These are phyloP conservation scores for Crioceris asparagi DNA, from an alignment of 2,888 invertebrate species.

Conservation along the genomic window DNA sequence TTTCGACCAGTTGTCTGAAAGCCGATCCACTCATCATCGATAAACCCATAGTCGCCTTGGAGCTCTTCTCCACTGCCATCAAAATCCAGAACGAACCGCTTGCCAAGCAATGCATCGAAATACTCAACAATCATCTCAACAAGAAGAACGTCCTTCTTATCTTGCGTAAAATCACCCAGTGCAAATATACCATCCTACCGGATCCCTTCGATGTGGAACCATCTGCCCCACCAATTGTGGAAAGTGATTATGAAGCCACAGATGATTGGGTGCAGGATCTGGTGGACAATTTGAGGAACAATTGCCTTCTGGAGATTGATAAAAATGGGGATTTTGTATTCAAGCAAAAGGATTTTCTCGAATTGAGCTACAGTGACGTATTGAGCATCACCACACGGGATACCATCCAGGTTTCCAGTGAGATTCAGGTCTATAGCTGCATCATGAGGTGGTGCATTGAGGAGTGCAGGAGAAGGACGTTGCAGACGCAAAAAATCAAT, in stretches of 20 bases:
- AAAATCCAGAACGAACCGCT: slow-evolving; percentile 62
- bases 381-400: slow-evolving; percentile 55
- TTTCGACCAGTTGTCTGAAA: slow-evolving; percentile 31
- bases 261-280: slow-evolving; percentile 30
- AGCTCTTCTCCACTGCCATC: slow-evolving; percentile 62
- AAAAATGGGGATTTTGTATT: slow-evolving; percentile 45
- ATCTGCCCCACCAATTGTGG: slow-evolving; percentile 34
- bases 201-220: slow-evolving; percentile 30
- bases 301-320: slow-evolving; percentile 55
- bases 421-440: slow-evolving; percentile 51
- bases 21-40: slow-evolving; percentile 31
- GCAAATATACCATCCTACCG: slow-evolving; percentile 27
- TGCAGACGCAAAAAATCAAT: slow-evolving; percentile 42
- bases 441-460: slow-evolving; percentile 50
- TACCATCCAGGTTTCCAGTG: slow-evolving; percentile 52
- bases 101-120: slow-evolving; percentile 55
- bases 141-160: slow-evolving; percentile 55
- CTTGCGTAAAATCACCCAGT: slow-evolving; percentile 43
- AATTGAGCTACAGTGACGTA: slow-evolving; percentile 54
- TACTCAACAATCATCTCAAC: slow-evolving; percentile 53
- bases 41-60: slow-evolving; percentile 47
- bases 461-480: slow-evolving; percentile 44
- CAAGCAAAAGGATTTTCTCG: slow-evolving; percentile 45
- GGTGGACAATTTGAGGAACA: slow-evolving; percentile 54
- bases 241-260: slow-evolving; percentile 28